Evolutionary conservation across 1,140 invertebrate genomes (phyloP), one percentile per base, ranked within the genome.

Genomic region (Sogatella furcifera): DNA sequence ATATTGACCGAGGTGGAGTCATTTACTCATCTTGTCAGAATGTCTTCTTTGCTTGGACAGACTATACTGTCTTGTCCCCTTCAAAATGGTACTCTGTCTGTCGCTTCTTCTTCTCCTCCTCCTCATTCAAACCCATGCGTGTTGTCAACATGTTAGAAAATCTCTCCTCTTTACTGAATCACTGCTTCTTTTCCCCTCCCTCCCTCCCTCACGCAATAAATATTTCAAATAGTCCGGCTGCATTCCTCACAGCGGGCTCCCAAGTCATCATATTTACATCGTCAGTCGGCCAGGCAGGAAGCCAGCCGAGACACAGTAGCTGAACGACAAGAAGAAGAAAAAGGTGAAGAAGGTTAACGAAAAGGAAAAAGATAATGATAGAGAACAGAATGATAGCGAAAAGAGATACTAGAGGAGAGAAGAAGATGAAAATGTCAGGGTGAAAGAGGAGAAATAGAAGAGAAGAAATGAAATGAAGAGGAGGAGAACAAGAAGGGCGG

Each of bases 291-390:
- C 15, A 15, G 44, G 53, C 53, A 57, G 38, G 44, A 21, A 17
- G 44, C 38, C 54, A 17, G 5, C 17, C 41, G 22, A 21, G 44
- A 57, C 55, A 57, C 55, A 38, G 21, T 42, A 66, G 64, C 62
- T 66, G 64, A 64, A 64, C 34, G 54, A 63, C 61, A 65, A 38
- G 34, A 38, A 38, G 34, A 38, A 13, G 34, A 38, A 10, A 13
- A 38, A 62, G 59, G 60, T 57, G 59, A 38, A 62, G 62, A 60
- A 56, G 62, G 56, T 67, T 64, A 68, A 67, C 68, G 66, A 70
- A 68, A 68, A 62, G 60, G 58, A 49, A 44, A 53, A 58, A 57
- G 61, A 52, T 61, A 38, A 38, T 5, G 34, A 38, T 38, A 10
- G 11, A 9, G 34, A 38, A 11, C 5, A 38, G 11, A 13, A 38